Base-by-base conservation (phyloP, 2,888 invertebrate genomes). In the Perizoma affinitatum region DNA sequence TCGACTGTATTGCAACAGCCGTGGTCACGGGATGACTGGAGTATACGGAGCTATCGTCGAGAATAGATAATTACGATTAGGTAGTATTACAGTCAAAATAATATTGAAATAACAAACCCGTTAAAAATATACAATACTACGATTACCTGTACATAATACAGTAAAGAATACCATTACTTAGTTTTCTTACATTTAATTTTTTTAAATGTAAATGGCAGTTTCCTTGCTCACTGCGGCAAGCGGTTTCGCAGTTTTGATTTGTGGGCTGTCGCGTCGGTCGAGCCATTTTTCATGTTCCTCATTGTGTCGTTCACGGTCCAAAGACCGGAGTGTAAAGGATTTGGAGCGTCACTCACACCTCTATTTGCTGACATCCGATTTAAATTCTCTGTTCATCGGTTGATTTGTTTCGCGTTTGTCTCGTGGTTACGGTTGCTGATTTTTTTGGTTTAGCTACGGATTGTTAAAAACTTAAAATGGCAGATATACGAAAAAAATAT, bases 251-350 rank as follows among this genome's bases (percentile, higher is more conserved):
- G 80, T 82, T 88, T 84, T 88, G 87, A 88, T 90, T 89, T 88
- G 86, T 87, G 83, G 72, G 66, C 78, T 75, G 81, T 82, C 78
- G 79, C 75, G 76, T 77, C 76, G 72, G 70, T 67, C 72, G 74
- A 75, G 80, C 79, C 80, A 85, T 88, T 88, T 88, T 84, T 86
- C 85, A 88, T 82, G 75, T 80, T 79, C 74, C 80, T 88, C 85
- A 86, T 88, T 85, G 86, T 88, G 71, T 73, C 65, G 78, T 80
- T 85, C 79, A 82, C 81, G 82, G 76, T 66, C 79, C 74, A 79
- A 80, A 74, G 69, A 75, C 52, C 49, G 52, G 64, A 59, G 73
- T 69, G 69, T 71, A 74, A 71, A 77, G 76, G 78, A 75, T 82
- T 80, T 76, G 74, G 76, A 76, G 77, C 78, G 61, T 52, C 76